Evolutionary conservation across 2,113 vertebrate genomes (phyloP).

Genomic region (Piliocolobus tephrosceles): DNA sequence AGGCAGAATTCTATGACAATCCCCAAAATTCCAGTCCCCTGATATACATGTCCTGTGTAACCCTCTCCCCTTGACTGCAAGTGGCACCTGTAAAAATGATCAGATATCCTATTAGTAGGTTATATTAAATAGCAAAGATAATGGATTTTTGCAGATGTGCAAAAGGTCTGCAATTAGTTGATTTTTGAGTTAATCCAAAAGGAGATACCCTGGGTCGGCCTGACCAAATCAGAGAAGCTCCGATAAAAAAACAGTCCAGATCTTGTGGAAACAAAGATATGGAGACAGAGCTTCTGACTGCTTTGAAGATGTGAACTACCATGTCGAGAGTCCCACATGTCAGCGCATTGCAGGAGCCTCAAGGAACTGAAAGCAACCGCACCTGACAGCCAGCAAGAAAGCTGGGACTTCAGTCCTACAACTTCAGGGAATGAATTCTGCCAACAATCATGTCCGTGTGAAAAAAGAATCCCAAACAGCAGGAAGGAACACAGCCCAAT

Average conservation of each 20-base stretch:
- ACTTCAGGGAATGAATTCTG: background rate
- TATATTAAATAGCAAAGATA: background rate
- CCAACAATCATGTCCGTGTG: rapidly evolving
- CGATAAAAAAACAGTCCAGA: background rate
- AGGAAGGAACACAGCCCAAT: background rate
- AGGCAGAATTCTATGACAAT: background rate
- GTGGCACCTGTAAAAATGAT: background rate
- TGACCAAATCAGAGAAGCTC: background rate
- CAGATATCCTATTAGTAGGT: background rate
- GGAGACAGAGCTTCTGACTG: background rate
- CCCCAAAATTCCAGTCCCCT: background rate
- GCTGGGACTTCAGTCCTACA: no score
- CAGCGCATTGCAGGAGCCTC: background rate
- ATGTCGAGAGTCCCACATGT: rapidly evolving
- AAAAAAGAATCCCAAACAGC: no score
- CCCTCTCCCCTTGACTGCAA: background rate
- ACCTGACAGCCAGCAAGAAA: background rate
- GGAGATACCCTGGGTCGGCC: background rate
- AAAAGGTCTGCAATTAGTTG: background rate
- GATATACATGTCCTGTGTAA: rapidly evolving
- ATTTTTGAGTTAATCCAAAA: background rate
- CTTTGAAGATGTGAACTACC: background rate
- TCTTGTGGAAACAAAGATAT: background rate
- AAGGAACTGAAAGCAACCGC: rapidly evolving
- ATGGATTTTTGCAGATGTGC: background rate